phyloP scores from a whole-genome alignment of 2,888 invertebrate species.

The Rosalia funebris region DNA sequence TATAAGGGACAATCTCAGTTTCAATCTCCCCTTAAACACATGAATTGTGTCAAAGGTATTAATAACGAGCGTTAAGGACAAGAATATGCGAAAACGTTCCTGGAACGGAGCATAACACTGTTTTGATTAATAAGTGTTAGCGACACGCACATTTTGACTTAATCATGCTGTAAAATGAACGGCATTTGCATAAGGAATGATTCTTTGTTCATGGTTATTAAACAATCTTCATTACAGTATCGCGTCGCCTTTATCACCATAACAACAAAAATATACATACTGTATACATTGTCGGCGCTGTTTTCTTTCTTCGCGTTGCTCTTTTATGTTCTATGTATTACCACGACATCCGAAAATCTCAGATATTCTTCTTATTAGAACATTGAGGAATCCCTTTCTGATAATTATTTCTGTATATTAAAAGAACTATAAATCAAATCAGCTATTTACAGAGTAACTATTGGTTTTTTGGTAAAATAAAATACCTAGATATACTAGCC shows the following conservation, averaged over 20 bases:
- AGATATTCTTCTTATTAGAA: no score
- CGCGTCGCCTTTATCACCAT: conserved; percentile 29
- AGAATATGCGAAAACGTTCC: conserved; percentile 45
- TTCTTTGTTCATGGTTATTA: conserved; percentile 60
- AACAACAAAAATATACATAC: conserved; percentile 22
- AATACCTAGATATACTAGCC: no score
- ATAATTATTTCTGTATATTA: no score
- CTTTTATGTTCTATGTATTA: no score
- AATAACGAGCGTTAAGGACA: conserved; percentile 50
- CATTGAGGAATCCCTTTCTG: no score
- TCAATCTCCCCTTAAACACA: conserved; percentile 57
- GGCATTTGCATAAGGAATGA: conserved; percentile 60
- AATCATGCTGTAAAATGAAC: conserved; percentile 61
- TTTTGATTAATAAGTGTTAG: conserved; percentile 63
- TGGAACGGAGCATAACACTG: conserved; percentile 45
- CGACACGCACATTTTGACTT: conserved; percentile 63
- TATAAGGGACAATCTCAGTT: conserved; percentile 56
- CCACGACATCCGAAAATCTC: no score
- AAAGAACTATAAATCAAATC: no score
- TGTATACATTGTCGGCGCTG: neutral
- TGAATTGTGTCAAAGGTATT: conserved; percentile 60
- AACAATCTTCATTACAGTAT: conserved; percentile 47
- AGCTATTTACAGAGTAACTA: no score
- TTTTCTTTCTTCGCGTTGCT: no score
- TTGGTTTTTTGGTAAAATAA: no score